Evolutionary conservation across 2,797 vertebrate species (phyloP), one percentile per base, ranked within the genome.

Genomic region (Premnoplex brunnescens): DNA sequence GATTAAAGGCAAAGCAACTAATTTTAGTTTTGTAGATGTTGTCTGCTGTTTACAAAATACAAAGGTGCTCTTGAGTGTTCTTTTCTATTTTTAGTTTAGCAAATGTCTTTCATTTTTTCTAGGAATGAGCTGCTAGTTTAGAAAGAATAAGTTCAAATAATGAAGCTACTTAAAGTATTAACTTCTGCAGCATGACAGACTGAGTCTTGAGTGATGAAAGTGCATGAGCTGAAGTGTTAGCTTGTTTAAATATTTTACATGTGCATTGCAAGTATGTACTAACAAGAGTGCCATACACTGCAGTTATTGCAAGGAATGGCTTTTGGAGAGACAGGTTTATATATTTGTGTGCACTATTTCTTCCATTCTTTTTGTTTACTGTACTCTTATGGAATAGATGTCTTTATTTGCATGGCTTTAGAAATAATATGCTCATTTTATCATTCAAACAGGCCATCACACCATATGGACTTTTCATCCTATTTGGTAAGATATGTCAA

Each of bases 381-480:
- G 8, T 54, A 27, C 28, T 67, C 10, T 77, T 89, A 58, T 1
- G 13, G 43, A 83, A 83, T 59, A 71, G 7, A 36, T 73, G 84
- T 72, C 28, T 93, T 68, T 63, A 74, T 93, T 94, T 91, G 44
- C 64, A 69, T 87, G 72, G 39, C 89, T 89, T 87, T 85, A 95
- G 52, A 89, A 80, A 83, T 94, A 95, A 49, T 78, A 49, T 84
- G 86, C 91, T 46, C 62, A 39, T 96, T 96, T 95, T 97, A 44
- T 85, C 95, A 91, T 97, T 97, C 97, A 87, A 96, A 95, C 97
- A 99, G 98, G 98, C 95, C 92, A 98, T 98, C 95, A 98, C 98
- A 93, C 98, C 98, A 90, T 97, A 98, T 91, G 98, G 98, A 74
- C 98, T 99, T 85, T 99, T 99, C 98, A 99, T 98, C 94, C 96